Percentiles rank a stretch among this genome's conserved stretches.
These are phyloP conservation scores for Cataglyphis rosenhaueri DNA, from an alignment of 2,888 invertebrate genomes.

Conservation along the genomic window DNA sequence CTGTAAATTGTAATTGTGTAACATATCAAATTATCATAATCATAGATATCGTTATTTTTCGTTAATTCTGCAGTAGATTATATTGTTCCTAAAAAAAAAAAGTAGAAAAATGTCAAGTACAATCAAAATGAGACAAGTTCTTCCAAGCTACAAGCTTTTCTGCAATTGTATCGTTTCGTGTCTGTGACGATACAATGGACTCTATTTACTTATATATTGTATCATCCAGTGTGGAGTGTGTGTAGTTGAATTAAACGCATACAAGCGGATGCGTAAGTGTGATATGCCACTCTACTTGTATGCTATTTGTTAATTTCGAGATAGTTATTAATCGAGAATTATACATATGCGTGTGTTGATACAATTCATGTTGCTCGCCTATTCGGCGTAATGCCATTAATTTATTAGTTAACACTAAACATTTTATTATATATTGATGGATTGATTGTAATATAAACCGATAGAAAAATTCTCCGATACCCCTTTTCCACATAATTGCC, in stretches of 20 bases:
- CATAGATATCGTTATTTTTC: too few relatives aligned
- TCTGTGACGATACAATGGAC: neutral
- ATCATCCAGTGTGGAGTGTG: neutral
- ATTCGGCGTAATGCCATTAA: conserved; percentile 58
- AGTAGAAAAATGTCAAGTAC: neutral
- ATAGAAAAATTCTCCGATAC: conserved; percentile 25
- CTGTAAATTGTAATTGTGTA: too few relatives aligned
- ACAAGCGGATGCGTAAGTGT: conserved; percentile 15
- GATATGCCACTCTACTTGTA: conserved; percentile 21
- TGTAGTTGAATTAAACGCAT: neutral
- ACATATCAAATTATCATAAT: too few relatives aligned
- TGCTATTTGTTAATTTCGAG: conserved; percentile 52
- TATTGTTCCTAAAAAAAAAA: too few relatives aligned
- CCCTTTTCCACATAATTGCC: conserved; percentile 63
- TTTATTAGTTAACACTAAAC: conserved; percentile 49
- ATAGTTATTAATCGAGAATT: conserved; percentile 66
- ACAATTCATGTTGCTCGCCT: conserved; percentile 62
- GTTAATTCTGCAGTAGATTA: too few relatives aligned
- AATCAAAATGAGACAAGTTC: neutral
- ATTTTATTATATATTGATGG: conserved; percentile 51
- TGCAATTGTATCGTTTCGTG: neutral
- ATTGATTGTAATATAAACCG: conserved; percentile 52
- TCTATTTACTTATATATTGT: neutral
- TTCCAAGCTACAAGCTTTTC: neutral
- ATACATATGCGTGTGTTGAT: conserved; percentile 55